Evolutionary conservation across 2,113 vertebrate species (phyloP), one percentile per base, ranked within the genome.

Genomic region (Plectropomus leopardus): DNA sequence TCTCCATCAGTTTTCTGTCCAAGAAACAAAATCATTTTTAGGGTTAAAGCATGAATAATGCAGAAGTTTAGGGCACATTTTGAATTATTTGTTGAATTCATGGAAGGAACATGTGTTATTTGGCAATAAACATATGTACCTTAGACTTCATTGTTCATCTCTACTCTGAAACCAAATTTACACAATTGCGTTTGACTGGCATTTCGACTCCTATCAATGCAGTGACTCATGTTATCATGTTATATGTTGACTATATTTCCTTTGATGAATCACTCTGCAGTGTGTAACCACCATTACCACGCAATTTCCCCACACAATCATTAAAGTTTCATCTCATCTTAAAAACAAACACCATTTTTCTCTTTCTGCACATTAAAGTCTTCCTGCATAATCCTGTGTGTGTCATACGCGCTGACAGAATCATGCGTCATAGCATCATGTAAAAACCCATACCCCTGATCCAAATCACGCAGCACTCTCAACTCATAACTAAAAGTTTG

Each of bases 291-390:
- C 65, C 66, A 30, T 59, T 67, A 30, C 51, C 24, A 14, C 36
- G 34, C 28, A 32, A 2, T 24, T 19, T 50, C 64, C 47, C 32
- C 8, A 13, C 26, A n/a, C 51, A 59, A 36, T 55, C 59, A 44
- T 76, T 26, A 58, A 77, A 24, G 47, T 50, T 76, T 76, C 77
- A 71, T 60, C 66, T 79, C 40, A 44, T 68, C 55, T 32, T n/a
- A 28, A 47, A 68, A 69, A 45, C 54, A 69, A 65, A 76, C 47
- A n/a, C 5, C 4, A 30, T 21, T 48, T 64, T 44, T 57, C 23
- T 76, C 59, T 68, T 28, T 72, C 70, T 23, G 45, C 45, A 47
- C 40, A 28, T 55, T 67, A 2, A 48, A 11, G 19, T 34, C 23
- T 21, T 45, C 47, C 55, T 55, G 36, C 19, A 2, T 58, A 48